Conservation (phyloP, 2,113 vertebrate genomes). For the Dolichotis patagonum region DNA sequence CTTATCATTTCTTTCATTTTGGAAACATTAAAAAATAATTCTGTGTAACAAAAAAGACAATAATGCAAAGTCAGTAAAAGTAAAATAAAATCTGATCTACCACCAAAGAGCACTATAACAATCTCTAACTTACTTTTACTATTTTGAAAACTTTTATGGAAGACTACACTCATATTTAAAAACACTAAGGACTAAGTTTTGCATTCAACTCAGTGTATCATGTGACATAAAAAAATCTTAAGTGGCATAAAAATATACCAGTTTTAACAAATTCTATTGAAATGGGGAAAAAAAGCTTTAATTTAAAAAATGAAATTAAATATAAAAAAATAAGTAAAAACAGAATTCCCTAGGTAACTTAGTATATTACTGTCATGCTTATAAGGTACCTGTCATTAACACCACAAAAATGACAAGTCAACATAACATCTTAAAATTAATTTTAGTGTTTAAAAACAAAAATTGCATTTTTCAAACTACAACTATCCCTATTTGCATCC, state of each 20-base stretch:
- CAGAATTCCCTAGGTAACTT: neutral
- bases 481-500: neutral
- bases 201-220: neutral
- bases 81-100: neutral
- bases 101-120: neutral
- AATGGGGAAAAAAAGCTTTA: neutral
- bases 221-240: neutral
- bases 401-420: neutral
- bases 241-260: neutral
- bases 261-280: neutral
- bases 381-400: neutral
- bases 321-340: neutral
- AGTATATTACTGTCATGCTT: neutral
- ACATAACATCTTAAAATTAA: neutral
- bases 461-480: neutral
- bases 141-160: conserved; percentile 19
- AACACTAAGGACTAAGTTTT: neutral
- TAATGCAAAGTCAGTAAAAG: neutral
- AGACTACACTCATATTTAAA: neutral
- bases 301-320: neutral
- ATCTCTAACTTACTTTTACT: neutral
- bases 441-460: neutral
- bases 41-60: neutral
- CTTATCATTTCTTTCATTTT: neutral
- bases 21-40: neutral